Percentiles rank a stretch among this genome's conserved stretches.
Conservation (phyloP, 2,113 vertebrate genomes). For the Pachycephala philippinensis region DNA sequence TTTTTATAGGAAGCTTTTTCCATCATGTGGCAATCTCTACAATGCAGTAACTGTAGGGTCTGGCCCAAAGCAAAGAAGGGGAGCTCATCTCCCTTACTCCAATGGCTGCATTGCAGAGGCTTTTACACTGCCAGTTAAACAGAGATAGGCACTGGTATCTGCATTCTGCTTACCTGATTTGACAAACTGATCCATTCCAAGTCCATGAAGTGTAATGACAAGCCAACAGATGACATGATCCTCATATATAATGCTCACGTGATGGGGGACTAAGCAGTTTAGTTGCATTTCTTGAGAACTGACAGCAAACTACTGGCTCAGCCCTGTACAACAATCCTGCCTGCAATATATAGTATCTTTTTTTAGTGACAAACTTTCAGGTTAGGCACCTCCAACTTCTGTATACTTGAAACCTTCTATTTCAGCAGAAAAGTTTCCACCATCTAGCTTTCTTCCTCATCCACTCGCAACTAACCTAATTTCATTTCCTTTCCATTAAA, state of each 20-base stretch:
- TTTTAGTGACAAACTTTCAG: neutral
- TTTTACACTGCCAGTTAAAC: neutral
- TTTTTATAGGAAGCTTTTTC: neutral
- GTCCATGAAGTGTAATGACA: neutral
- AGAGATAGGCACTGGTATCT: neutral
- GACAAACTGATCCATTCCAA: neutral
- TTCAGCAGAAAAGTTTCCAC: neutral
- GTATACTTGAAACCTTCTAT: neutral
- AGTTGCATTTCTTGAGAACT: neutral
- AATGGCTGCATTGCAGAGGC: neutral
- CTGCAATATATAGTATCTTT: neutral
- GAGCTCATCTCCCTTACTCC: neutral
- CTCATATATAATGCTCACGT: neutral
- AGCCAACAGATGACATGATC: neutral
- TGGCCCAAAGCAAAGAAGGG: neutral
- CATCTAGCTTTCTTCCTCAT: neutral
- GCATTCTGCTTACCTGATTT: neutral
- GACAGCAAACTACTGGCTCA: neutral
- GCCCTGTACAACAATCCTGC: neutral
- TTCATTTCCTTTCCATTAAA: neutral
- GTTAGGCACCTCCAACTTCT: neutral
- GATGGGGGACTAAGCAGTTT: neutral
- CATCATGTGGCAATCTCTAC: neutral
- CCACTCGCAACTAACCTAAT: neutral
- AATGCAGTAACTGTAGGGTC: neutral